Evolutionary conservation across 2,888 invertebrate genomes (phyloP), one percentile per base, ranked within the genome.

Genomic region (Sphecodes monilicornis): DNA sequence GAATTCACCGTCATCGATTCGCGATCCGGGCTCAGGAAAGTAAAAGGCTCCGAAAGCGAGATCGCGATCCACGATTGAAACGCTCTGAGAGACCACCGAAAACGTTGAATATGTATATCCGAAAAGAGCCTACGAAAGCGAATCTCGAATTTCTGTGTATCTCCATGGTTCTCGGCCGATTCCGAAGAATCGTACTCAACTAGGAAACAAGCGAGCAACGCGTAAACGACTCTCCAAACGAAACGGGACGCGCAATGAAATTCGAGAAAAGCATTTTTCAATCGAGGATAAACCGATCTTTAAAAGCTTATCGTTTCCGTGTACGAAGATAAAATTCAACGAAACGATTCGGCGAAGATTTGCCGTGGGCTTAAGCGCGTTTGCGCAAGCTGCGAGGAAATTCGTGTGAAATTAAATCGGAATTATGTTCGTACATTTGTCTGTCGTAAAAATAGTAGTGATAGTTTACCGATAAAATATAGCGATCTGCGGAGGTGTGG

Each of bases 11-110:
- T 29, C 57, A 46, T 80, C 78, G 76, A 85, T 54, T 54, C 54
- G 22, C 78, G 76, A 85, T 54, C n/a, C 54, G 22, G 6, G 41
- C 60, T 1, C 36, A 80, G 64, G 82, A 88, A 80, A 88, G 81
- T 83, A 80, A 86, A 85, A 81, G 60, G 29, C 80, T 78, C 77
- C 72, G 83, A 85, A 85, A 88, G 88, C 66, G 76, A 87, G 85
- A 86, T 86, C 78, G 60, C 60, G 50, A 54, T 50, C 50, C 1
- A n/a, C 69, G 81, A 82, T 81, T 70, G 84, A 72, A 74, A 80
- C 86, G 82, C 36, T 85, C 71, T 57, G 41, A 43, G 78, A n/a
- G n/a, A 54, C 54, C 54, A 41, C 71, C 50, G 50, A 43, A n/a
- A 68, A 60, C 72, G 57, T 36, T 85, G 64, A 77, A 80, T 80